These are phyloP conservation scores for Ranitomeya variabilis DNA, from an alignment of 2,113 vertebrate species.

Conservation along the genomic window DNA sequence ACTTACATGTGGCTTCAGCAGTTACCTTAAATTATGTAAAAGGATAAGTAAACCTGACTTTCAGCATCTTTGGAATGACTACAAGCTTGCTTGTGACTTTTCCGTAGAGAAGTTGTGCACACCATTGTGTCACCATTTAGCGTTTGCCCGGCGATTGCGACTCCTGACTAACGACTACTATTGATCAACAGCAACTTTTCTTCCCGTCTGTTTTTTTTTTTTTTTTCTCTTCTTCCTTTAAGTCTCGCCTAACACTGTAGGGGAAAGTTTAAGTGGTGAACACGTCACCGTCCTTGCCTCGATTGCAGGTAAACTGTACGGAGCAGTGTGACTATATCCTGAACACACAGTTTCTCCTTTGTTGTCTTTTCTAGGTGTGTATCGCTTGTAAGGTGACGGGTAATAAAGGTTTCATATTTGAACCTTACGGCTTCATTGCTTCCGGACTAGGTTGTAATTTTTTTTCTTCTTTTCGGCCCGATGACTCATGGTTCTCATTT, in stretches of 20 bases:
- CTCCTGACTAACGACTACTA: neutral
- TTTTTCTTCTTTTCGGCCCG: neutral
- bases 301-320: neutral
- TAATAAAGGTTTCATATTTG: slow-evolving; percentile 13
- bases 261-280: neutral
- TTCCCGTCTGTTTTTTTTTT: neutral
- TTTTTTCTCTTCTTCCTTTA: neutral
- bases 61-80: too few species aligned
- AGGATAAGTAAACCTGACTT: too few species aligned
- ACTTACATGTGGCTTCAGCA: too few species aligned
- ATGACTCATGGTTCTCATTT: neutral
- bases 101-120: too few species aligned
- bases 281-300: neutral
- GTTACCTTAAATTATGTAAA: too few species aligned
- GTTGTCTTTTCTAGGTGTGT: slow-evolving; percentile 48
- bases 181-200: neutral
- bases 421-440: neutral
- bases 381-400: slow-evolving; percentile 16
- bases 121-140: too few species aligned
- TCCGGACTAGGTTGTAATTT: neutral
- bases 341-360: slow-evolving; percentile 48
- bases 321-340: slow-evolving; percentile 1
- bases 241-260: neutral
- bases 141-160: too few species aligned
- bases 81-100: too few species aligned